Evolutionary conservation across 1,140 invertebrate species (phyloP).

Genomic region (Drosophila bipectinata): DNA sequence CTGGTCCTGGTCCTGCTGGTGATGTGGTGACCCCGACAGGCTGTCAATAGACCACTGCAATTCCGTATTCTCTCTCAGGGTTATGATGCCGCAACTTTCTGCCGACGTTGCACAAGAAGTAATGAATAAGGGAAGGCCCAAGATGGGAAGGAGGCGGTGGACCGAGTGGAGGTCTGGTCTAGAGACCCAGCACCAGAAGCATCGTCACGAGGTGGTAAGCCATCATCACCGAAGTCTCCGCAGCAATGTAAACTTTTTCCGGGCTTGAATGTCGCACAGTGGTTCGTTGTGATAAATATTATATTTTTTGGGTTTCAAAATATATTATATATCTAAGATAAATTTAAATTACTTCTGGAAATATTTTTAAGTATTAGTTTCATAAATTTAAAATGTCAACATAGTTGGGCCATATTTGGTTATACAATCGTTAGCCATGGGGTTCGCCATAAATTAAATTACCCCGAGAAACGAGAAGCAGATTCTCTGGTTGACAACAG

Average conservation of each 20-base stretch:
- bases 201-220: background rate
- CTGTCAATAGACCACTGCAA: background rate
- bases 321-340: too few species aligned
- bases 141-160: background rate
- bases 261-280: background rate
- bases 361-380: too few species aligned
- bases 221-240: conserved; percentile 7
- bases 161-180: background rate
- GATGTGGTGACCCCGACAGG: background rate
- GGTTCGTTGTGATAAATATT: background rate
- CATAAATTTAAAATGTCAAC: too few species aligned
- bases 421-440: conserved; percentile 3
- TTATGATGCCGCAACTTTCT: conserved; percentile 15
- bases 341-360: too few species aligned
- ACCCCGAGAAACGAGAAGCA: conserved; percentile 52
- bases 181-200: background rate
- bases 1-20: background rate
- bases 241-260: conserved; percentile 1
- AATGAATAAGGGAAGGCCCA: conserved; percentile 46
- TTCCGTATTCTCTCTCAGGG: background rate
- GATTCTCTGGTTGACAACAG: conserved; percentile 53
- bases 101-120: conserved; percentile 42
- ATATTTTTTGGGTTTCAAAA: too few species aligned
- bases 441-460: conserved; percentile 70
- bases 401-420: background rate